Percentiles rank a stretch among this genome's conserved stretches.
phyloP scores from a whole-genome alignment of 2,888 invertebrate species.

The Sinelater perroti region DNA sequence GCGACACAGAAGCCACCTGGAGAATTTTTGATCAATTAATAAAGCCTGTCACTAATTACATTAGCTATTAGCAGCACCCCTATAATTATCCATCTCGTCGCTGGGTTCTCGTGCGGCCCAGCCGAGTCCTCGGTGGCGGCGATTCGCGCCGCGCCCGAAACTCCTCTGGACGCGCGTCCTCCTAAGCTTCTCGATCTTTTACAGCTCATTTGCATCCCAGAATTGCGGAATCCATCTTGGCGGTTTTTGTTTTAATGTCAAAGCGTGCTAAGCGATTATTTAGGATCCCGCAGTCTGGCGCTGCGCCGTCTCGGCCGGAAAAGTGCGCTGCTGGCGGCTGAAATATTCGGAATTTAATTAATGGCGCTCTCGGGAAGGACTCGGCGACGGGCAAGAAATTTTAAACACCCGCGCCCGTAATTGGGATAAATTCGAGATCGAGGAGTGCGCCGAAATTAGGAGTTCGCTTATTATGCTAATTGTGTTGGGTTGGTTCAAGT shows the following conservation, averaged over 20 bases:
- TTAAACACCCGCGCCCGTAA: no score
- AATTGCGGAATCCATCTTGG: conserved; percentile 58
- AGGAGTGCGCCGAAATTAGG: no score
- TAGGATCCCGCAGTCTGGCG: conserved; percentile 45
- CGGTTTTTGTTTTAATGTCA: conserved; percentile 57
- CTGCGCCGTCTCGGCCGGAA: not conserved
- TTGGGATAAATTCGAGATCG: no score
- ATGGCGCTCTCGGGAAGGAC: no score
- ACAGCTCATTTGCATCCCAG: conserved; percentile 61
- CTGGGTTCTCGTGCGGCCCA: conserved; percentile 51
- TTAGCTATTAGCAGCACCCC: conserved; percentile 57
- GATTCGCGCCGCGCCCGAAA: conserved; percentile 49
- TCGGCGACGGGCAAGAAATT: no score
- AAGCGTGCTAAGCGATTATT: conserved; percentile 52
- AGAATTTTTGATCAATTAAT: conserved; percentile 57
- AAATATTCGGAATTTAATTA: no score
- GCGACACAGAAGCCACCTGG: conserved; percentile 53
- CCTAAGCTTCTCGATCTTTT: conserved; percentile 58
- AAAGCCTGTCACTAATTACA: conserved; percentile 57
- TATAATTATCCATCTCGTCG: conserved; percentile 55
- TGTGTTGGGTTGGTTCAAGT: no score
- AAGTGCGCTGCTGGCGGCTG: not conserved
- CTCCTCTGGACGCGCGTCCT: conserved; percentile 48
- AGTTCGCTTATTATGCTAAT: no score
- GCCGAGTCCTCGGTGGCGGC: conserved; percentile 49